Percentiles rank a stretch among this genome's conserved stretches.
Evolutionary conservation across 35 echinoderm and acorn worm species (phyloP).

Genomic region (Heliocidaris tuberculata): DNA sequence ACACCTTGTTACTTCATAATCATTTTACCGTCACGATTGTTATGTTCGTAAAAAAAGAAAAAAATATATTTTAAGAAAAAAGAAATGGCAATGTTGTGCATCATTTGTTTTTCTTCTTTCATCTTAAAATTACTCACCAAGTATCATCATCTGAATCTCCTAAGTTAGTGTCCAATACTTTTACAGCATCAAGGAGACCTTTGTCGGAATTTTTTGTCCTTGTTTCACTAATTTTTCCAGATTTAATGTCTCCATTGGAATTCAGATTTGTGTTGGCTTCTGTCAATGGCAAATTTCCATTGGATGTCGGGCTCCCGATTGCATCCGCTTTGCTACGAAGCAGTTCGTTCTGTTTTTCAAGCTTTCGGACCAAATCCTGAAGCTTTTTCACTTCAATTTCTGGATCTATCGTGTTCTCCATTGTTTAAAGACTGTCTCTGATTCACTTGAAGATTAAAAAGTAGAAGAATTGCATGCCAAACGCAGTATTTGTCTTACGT

Average conservation of each 20-base stretch:
- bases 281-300: conserved; percentile 31
- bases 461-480: neutral
- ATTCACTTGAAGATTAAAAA: neutral
- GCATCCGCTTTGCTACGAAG: conserved; percentile 87
- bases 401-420: conserved; percentile 57
- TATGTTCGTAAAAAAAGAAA: too few species aligned
- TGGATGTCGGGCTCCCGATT: conserved; percentile 35
- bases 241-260: conserved; percentile 47
- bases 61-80: too few species aligned
- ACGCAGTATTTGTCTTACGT: neutral
- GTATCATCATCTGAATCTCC: conserved; percentile 61
- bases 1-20: too few species aligned
- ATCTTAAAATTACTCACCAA: conserved; percentile 53
- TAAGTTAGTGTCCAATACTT: conserved; percentile 60
- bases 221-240: conserved; percentile 12
- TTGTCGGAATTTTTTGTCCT: conserved; percentile 52
- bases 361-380: conserved; percentile 96
- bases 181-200: conserved; percentile 60
- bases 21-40: too few species aligned
- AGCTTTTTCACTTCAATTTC: conserved; percentile 93
- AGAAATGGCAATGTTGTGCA: too few species aligned
- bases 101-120: neutral
- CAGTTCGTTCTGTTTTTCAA: conserved; percentile 98
- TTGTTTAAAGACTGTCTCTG: neutral
- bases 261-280: conserved; percentile 27